These are phyloP conservation scores for Melanotaenia trifasciata DNA, from an alignment of 2,797 vertebrate genomes.

Conservation along the genomic window DNA sequence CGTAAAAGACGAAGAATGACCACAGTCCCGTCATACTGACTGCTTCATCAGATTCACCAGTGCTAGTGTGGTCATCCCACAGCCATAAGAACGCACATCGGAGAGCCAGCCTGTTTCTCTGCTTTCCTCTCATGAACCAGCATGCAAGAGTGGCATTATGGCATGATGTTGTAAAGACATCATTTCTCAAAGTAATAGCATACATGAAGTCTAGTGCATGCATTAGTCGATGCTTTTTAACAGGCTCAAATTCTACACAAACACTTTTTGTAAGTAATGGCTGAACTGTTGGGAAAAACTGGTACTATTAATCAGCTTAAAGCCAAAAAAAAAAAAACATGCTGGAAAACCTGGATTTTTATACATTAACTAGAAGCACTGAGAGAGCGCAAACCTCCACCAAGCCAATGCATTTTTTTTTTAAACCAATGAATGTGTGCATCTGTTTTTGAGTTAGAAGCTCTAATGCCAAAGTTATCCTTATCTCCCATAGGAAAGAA, in stretches of 20 bases:
- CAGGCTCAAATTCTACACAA: not conserved
- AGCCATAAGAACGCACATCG: not conserved
- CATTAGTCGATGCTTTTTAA: not conserved
- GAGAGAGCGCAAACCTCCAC: too few species aligned
- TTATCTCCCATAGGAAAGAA: too few species aligned
- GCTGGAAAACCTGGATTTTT: too few species aligned
- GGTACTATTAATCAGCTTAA: not conserved
- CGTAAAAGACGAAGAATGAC: constrained; percentile 18
- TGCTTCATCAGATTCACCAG: constrained; percentile 28
- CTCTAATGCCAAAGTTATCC: too few species aligned
- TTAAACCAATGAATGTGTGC: too few species aligned
- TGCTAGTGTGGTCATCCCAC: constrained; percentile 6
- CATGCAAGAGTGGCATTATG: not conserved
- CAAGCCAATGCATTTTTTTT: too few species aligned
- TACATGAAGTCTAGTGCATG: not conserved
- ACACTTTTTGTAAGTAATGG: too few species aligned
- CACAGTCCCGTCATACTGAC: constrained; percentile 23
- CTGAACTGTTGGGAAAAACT: too few species aligned
- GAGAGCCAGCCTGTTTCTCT: not conserved
- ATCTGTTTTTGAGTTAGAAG: too few species aligned
- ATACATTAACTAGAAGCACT: too few species aligned
- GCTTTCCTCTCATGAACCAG: not conserved
- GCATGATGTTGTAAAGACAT: not conserved
- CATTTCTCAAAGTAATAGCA: not conserved
- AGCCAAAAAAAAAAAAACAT: too few species aligned